Percentiles rank a stretch among this genome's conserved stretches.
Conservation (phyloP, 2,888 invertebrate species). For the Catocala nupta region DNA sequence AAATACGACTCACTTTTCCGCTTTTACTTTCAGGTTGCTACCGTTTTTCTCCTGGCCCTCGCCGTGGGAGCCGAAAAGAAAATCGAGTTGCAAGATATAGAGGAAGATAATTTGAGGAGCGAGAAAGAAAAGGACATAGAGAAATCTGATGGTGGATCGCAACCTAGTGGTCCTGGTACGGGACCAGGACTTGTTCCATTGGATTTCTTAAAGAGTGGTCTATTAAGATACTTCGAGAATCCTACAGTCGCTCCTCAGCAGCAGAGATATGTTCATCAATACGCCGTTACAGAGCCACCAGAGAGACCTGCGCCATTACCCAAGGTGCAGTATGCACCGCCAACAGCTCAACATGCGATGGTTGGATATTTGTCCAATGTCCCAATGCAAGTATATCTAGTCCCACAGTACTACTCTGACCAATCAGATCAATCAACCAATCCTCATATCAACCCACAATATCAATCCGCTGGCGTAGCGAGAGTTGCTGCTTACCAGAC, state of each 20-base stretch:
- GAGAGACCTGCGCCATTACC: conserved; percentile 59
- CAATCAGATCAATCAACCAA: conserved; percentile 57
- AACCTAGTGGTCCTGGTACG: conserved; percentile 46
- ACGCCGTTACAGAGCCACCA: conserved; percentile 77
- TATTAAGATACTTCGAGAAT: conserved; percentile 69
- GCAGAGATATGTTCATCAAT: conserved; percentile 75
- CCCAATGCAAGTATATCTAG: conserved; percentile 82
- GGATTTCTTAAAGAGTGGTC: conserved; percentile 73
- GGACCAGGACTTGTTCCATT: conserved; percentile 60
- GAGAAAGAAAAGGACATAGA: conserved; percentile 80
- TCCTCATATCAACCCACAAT: conserved; percentile 60
- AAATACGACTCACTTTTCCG: conserved; percentile 57
- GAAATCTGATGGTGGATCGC: conserved; percentile 60
- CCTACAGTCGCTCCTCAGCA: conserved; percentile 60
- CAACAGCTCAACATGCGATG: conserved; percentile 69
- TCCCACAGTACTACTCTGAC: conserved; percentile 78
- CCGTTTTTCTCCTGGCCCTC: conserved; percentile 67
- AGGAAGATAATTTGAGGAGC: conserved; percentile 89
- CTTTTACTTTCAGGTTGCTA: conserved; percentile 81
- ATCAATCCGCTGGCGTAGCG: conserved; percentile 53
- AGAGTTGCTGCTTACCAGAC: conserved; percentile 59
- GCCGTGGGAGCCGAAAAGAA: conserved; percentile 86
- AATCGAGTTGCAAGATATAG: conserved; percentile 91
- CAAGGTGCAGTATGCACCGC: conserved; percentile 60
- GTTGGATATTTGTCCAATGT: conserved; percentile 80